Conservation (phyloP, 37 sponge, comb jelly and placozoan genomes). For the Eunapius fragilis region DNA sequence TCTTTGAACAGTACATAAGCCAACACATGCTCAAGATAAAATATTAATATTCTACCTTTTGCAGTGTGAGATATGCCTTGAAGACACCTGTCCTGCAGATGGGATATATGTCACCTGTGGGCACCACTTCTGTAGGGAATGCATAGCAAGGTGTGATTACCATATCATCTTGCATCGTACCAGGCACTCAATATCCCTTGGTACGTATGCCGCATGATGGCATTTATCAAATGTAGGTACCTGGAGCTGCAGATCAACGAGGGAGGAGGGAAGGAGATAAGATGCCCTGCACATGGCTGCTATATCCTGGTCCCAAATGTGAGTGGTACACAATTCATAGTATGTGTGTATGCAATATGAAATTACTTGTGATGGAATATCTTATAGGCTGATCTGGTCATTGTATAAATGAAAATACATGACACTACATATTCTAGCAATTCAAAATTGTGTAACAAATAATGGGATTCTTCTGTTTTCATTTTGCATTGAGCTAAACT, state of each 20-base stretch:
- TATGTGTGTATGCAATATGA: no score
- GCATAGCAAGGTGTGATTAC: constrained; percentile 82
- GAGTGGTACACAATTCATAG: neutral
- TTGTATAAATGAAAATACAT: no score
- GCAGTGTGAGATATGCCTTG: constrained; percentile 54
- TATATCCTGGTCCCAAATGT: constrained; percentile 83
- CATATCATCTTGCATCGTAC: no score
- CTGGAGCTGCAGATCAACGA: constrained; percentile 58
- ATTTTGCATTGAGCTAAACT: no score
- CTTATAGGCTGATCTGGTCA: no score
- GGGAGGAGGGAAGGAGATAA: constrained; percentile 71
- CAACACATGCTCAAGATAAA: no score
- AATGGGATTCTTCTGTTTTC: no score
- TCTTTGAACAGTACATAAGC: neutral
- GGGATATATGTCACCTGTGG: constrained; percentile 50
- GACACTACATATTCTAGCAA: no score
- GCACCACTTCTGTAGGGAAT: constrained; percentile 73
- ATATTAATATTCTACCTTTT: neutral
- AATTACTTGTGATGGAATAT: no score
- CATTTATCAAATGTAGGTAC: constrained; percentile 1
- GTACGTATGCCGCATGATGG: neutral
- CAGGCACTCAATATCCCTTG: neutral
- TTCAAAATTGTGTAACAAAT: no score
- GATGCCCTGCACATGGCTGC: constrained; percentile 83
- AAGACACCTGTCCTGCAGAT: constrained; percentile 9